phyloP scores from a whole-genome alignment of 1,140 invertebrate genomes.

The Galendromus occidentalis region DNA sequence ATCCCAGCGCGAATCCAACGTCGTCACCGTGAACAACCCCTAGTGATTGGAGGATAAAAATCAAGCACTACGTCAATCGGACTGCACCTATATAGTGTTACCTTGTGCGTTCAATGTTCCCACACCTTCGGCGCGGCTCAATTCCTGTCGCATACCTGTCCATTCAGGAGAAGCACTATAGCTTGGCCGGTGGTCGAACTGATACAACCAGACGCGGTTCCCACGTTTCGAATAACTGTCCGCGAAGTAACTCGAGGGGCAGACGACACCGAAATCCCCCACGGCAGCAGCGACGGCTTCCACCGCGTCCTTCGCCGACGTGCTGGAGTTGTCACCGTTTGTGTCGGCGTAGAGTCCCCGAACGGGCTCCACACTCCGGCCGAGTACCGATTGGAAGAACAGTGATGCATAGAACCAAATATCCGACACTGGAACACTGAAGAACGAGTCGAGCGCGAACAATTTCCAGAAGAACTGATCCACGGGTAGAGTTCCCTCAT shows the following conservation, averaged over 20 bases:
- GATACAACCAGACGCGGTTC: not conserved
- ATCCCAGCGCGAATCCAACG: not conserved
- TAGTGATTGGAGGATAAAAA: not conserved
- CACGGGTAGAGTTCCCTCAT: not conserved
- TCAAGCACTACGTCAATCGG: too few relatives aligned
- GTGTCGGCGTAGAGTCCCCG: not conserved
- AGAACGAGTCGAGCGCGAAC: conserved; percentile 6
- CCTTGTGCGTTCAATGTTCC: too few relatives aligned
- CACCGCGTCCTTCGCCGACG: not conserved
- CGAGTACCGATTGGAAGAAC: not conserved
- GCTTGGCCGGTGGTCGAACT: not conserved
- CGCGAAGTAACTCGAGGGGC: not conserved
- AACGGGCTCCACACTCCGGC: not conserved
- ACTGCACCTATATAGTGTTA: too few relatives aligned
- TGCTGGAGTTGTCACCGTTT: not conserved
- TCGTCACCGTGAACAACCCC: conserved; percentile 1
- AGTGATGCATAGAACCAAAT: conserved; percentile 5
- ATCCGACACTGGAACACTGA: conserved; percentile 1
- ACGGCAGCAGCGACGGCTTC: not conserved
- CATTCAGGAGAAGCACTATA: not conserved
- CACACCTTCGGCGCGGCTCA: not conserved
- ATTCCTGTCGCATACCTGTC: not conserved
- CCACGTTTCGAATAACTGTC: not conserved
- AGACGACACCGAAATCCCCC: not conserved
- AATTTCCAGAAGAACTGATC: conserved; percentile 8